Evolutionary conservation across 2,113 vertebrate species (phyloP).

Genomic region (Microcebus ravelobensis): DNA sequence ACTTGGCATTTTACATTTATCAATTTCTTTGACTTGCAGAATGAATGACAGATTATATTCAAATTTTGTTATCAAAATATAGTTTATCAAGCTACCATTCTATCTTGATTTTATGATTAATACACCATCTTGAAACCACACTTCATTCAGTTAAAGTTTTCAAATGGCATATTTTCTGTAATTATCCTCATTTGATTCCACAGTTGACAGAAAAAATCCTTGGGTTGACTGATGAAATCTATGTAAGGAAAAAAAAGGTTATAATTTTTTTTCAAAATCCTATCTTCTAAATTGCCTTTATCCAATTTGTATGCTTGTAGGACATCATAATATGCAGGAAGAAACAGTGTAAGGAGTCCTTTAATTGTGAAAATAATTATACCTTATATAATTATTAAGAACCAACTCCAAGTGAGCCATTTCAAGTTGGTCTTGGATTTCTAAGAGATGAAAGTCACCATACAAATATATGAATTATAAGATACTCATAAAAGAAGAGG

Average conservation of each 20-base stretch:
- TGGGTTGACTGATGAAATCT: not conserved
- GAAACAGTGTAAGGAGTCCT: not conserved
- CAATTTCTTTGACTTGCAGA: not conserved
- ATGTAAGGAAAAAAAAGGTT: not conserved
- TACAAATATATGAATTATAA: conserved; percentile 9
- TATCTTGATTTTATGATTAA: conserved; percentile 6
- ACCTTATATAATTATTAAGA: conserved; percentile 8
- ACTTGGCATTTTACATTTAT: not conserved
- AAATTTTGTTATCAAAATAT: not conserved
- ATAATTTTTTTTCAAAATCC: not conserved
- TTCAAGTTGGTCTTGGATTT: not conserved
- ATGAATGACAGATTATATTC: not conserved
- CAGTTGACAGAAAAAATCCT: not conserved
- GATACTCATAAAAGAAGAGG: not conserved
- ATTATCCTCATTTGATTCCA: not conserved
- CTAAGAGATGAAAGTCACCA: not conserved
- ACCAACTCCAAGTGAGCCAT: not conserved
- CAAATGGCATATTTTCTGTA: not conserved
- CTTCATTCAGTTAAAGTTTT: conserved; percentile 16
- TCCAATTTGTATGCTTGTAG: not conserved
- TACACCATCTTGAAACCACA: not conserved
- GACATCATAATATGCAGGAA: not conserved
- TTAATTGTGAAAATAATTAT: not conserved
- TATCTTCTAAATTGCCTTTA: not conserved
- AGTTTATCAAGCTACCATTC: not conserved